A percentile compares a stretch with the other conserved stretches of the same genome.
These are phyloP conservation scores for Bugulina stolonifera DNA, from an alignment of 2,888 invertebrate genomes.

Conservation along the genomic window DNA sequence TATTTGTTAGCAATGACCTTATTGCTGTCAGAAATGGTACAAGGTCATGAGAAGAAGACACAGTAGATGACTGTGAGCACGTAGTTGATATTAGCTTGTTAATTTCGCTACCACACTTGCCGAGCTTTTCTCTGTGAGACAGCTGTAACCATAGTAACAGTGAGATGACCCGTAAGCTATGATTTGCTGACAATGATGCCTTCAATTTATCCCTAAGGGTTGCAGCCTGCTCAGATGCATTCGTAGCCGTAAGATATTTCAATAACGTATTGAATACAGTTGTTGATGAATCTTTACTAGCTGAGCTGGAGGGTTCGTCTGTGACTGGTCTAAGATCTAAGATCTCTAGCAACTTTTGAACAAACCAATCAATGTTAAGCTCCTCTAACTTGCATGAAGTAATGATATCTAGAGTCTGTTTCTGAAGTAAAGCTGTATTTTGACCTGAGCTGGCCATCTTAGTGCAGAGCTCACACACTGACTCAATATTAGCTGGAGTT, in stretches of 20 bases:
- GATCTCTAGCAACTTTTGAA: background rate
- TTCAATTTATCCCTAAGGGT: background rate
- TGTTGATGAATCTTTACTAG: background rate
- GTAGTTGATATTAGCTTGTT: too few relatives aligned
- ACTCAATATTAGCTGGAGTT: background rate
- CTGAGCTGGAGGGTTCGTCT: background rate
- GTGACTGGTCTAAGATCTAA: background rate
- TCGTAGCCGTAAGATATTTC: background rate
- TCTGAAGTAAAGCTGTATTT: background rate
- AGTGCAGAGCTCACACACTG: conserved; percentile 1
- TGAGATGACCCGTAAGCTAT: background rate
- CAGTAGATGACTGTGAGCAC: background rate
- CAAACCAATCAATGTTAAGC: background rate
- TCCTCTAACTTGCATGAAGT: background rate
- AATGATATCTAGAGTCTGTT: background rate
- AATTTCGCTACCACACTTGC: background rate
- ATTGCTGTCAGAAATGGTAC: background rate
- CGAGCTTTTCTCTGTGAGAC: background rate
- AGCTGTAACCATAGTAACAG: background rate
- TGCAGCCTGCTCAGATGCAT: background rate
- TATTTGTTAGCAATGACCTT: background rate
- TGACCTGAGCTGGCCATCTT: background rate
- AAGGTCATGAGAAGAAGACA: background rate
- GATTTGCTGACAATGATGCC: background rate
- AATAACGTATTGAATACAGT: background rate